phyloP scores from a whole-genome alignment of 2,797 vertebrate genomes.

The Australoheros facetus region DNA sequence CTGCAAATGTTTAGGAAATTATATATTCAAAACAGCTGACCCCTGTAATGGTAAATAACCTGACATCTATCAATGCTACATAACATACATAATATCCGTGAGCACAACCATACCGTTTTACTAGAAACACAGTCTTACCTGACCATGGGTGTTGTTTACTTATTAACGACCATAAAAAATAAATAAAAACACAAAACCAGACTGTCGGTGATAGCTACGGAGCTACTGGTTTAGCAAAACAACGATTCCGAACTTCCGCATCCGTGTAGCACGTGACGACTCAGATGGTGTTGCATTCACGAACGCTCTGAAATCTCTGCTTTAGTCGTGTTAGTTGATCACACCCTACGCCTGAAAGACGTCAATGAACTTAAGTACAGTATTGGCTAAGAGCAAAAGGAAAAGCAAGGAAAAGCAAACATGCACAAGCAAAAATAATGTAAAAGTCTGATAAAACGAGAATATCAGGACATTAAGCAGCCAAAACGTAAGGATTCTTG shows the following conservation, averaged over 20 bases:
- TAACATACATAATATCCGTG: not conserved
- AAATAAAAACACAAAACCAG: too few species aligned
- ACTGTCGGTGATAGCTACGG: not conserved
- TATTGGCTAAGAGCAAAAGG: not conserved
- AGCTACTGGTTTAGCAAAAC: slow-evolving; percentile 44
- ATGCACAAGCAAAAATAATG: not conserved
- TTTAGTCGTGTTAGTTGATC: not conserved
- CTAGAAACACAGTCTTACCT: slow-evolving; percentile 62
- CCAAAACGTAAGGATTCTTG: not conserved
- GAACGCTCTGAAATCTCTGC: not conserved
- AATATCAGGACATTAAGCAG: too few species aligned
- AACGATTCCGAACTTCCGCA: slow-evolving; percentile 60
- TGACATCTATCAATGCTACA: not conserved
- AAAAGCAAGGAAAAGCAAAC: not conserved
- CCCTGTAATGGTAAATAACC: not conserved
- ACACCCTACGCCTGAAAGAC: not conserved
- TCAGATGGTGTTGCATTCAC: slow-evolving; percentile 4
- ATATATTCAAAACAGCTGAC: not conserved
- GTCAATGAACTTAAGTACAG: not conserved
- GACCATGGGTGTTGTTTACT: slow-evolving; percentile 68
- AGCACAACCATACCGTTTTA: not conserved
- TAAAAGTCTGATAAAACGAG: not conserved
- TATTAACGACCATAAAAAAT: not conserved
- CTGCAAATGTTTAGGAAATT: not conserved
- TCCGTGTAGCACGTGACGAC: slow-evolving; percentile 53